These are phyloP conservation scores for Aeoliscus strigatus DNA, from an alignment of 2,797 vertebrate species.

Conservation along the genomic window DNA sequence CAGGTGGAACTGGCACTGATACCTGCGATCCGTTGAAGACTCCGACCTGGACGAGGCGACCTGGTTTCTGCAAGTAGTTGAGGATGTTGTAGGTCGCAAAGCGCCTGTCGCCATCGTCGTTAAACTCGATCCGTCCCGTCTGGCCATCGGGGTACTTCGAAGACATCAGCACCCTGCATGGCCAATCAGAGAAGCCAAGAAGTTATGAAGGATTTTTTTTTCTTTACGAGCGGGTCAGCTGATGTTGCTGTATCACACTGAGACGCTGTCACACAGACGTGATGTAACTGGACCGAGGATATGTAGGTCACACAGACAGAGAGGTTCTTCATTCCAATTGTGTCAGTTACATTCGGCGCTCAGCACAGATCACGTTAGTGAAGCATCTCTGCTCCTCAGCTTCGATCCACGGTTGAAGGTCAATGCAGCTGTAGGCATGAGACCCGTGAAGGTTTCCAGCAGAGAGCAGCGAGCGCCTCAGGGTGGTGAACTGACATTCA, in stretches of 20 bases:
- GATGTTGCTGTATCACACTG: no score
- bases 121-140: slow-evolving; percentile 95
- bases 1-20: no score
- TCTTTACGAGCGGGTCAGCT: no score
- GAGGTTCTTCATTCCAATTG: slow-evolving; percentile 3
- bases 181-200: no score
- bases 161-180: slow-evolving; percentile 91
- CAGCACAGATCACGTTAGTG: slow-evolving; percentile 17
- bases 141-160: slow-evolving; percentile 94
- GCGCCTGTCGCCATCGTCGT: slow-evolving; percentile 95
- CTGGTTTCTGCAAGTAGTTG: slow-evolving; percentile 97
- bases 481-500: no score
- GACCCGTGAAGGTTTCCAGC: no score
- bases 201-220: no score
- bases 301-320: slow-evolving; percentile 14
- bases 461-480: no score
- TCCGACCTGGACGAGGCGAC: slow-evolving; percentile 93
- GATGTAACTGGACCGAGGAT: slow-evolving; percentile 4
- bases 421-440: no score
- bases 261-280: background rate
- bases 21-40: slow-evolving; percentile 95
- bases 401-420: no score
- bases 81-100: slow-evolving; percentile 98
- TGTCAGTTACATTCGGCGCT: slow-evolving; percentile 7
- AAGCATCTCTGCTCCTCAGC: no score